Conservation (phyloP, 1,140 invertebrate genomes). For the Drosophila grimshawi region DNA sequence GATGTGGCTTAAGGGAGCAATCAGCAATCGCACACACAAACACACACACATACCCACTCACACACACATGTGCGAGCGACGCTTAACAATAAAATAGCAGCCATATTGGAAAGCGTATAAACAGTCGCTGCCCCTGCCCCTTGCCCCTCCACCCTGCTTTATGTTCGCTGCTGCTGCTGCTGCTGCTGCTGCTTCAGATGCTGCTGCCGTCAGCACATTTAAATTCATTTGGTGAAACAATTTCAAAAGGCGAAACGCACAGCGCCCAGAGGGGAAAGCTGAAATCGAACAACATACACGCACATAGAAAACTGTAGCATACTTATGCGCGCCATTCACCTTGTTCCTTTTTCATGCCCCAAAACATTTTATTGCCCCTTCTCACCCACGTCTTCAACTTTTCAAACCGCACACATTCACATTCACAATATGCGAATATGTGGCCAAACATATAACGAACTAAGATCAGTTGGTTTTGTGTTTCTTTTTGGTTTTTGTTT, state of each 20-base stretch:
- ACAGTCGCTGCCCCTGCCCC: background rate
- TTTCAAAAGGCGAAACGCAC: constrained; percentile 63
- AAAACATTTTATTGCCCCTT: constrained; percentile 66
- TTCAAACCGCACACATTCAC: constrained; percentile 17
- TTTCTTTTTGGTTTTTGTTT: constrained; percentile 8
- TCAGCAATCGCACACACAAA: constrained; percentile 39
- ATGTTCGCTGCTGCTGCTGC: background rate
- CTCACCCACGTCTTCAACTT: background rate
- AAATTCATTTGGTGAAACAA: constrained; percentile 78
- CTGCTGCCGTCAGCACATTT: constrained; percentile 68
- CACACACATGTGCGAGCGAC: constrained; percentile 16
- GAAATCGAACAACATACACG: constrained; percentile 1
- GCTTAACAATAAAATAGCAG: constrained; percentile 49
- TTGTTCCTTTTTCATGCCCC: constrained; percentile 59
- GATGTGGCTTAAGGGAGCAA: constrained; percentile 76
- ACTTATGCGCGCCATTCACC: constrained; percentile 69
- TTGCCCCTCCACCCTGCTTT: background rate
- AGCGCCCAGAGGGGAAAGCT: constrained; percentile 19
- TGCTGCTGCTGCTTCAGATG: constrained; percentile 20
- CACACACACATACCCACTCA: constrained; percentile 6
- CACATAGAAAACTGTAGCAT: constrained; percentile 65
- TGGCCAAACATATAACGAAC: constrained; percentile 61
- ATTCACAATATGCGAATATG: constrained; percentile 29
- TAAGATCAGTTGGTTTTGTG: constrained; percentile 55
- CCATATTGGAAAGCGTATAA: constrained; percentile 69